phyloP scores from a whole-genome alignment of 2,797 vertebrate genomes.

The Oreortyx pictus region DNA sequence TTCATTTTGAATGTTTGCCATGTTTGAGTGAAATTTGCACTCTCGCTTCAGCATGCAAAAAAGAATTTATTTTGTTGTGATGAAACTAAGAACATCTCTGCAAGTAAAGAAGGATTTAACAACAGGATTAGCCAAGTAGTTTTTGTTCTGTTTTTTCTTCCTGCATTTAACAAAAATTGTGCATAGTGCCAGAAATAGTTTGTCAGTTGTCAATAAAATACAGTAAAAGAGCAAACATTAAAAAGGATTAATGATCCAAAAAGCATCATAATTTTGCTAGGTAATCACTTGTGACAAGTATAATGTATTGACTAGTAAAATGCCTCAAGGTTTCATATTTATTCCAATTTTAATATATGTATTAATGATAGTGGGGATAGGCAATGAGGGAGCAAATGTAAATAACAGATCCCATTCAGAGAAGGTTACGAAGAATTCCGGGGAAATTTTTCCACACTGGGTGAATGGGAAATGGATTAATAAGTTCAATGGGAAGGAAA shows the following conservation, averaged over 20 bases:
- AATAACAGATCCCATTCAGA: background rate
- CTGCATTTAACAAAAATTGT: conserved; percentile 9
- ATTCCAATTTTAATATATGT: conserved; percentile 19
- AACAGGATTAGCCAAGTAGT: background rate
- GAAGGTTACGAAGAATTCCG: background rate
- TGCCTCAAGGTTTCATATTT: conserved; percentile 11
- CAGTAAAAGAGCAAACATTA: conserved; percentile 38
- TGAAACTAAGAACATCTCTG: background rate
- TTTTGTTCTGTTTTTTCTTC: background rate
- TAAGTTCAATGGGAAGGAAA: background rate
- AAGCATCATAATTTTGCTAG: conserved; percentile 14
- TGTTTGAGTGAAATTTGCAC: background rate
- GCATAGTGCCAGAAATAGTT: background rate
- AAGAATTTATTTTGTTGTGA: background rate
- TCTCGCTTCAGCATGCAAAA: background rate
- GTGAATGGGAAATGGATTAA: background rate
- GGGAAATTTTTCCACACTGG: background rate
- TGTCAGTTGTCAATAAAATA: conserved; percentile 30
- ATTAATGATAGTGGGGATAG: background rate
- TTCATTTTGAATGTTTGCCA: conserved; percentile 24
- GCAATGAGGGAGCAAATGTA: background rate
- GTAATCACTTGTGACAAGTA: conserved; percentile 26
- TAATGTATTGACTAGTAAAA: conserved; percentile 51
- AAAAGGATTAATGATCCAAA: conserved; percentile 40
- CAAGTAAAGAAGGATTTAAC: conserved; percentile 33